These are phyloP conservation scores for Drosophila mulleri DNA, from an alignment of 2,888 invertebrate genomes.

Conservation along the genomic window DNA sequence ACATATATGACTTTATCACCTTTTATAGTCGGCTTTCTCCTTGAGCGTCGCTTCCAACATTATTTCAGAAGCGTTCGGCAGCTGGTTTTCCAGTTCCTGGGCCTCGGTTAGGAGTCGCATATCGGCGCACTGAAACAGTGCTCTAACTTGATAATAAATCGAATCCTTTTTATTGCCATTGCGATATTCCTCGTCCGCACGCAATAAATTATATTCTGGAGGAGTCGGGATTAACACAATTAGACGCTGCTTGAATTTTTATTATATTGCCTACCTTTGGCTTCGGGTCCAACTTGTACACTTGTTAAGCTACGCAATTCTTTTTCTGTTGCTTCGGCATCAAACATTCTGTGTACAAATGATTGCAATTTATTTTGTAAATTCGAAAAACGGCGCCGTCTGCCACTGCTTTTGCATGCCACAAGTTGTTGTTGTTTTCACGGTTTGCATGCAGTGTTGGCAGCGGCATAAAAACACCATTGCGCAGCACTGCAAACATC, in stretches of 20 bases:
- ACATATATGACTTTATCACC: conserved; percentile 24
- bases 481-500: conserved; percentile 41
- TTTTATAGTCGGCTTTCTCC: conserved; percentile 61
- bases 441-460: conserved; percentile 20
- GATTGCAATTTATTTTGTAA: not conserved
- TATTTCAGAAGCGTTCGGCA: conserved; percentile 43
- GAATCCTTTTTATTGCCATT: conserved; percentile 71
- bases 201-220: conserved; percentile 66
- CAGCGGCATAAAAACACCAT: not conserved
- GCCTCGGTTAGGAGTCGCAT: conserved; percentile 63
- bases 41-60: conserved; percentile 41
- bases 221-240: not conserved
- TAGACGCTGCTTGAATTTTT: not conserved
- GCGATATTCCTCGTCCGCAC: conserved; percentile 78
- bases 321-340: conserved; percentile 16
- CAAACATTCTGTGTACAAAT: conserved; percentile 18
- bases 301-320: conserved; percentile 26
- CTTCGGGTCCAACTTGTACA: conserved; percentile 69
- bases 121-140: conserved; percentile 77
- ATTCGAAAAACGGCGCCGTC: conserved; percentile 40
- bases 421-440: conserved; percentile 54
- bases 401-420: conserved; percentile 27
- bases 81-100: conserved; percentile 28
- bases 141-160: conserved; percentile 81
- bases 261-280: conserved; percentile 62